These are phyloP conservation scores for Chondrilla cf. caribensis DNA, from an alignment of 37 sponge, comb jelly and placozoan species.

Conservation along the genomic window DNA sequence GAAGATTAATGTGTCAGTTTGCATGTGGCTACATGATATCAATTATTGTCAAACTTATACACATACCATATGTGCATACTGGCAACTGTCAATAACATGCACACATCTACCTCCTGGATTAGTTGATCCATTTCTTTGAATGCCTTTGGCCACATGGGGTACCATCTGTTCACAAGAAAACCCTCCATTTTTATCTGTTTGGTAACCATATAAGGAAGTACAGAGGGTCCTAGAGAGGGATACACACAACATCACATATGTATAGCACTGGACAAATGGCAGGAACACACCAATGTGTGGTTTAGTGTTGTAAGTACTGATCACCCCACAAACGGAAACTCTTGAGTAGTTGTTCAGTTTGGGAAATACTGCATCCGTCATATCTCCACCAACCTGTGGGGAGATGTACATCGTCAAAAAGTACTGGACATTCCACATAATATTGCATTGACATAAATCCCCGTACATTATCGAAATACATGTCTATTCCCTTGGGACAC, in stretches of 20 bases:
- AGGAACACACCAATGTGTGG: constrained; percentile 18
- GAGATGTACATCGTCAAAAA: no score
- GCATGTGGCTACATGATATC: no score
- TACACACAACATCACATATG: not conserved
- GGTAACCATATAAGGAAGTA: constrained; percentile 36
- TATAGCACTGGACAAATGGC: no score
- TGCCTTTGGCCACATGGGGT: constrained; percentile 45
- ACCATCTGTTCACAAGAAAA: constrained; percentile 53
- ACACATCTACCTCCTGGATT: constrained; percentile 88
- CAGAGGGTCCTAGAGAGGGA: not conserved
- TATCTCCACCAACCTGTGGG: constrained; percentile 89
- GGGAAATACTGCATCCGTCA: constrained; percentile 56
- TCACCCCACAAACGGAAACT: constrained; percentile 77
- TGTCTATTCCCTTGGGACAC: constrained; percentile 83
- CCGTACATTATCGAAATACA: constrained; percentile 92
- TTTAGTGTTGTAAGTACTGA: constrained; percentile 76
- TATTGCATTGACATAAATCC: not conserved
- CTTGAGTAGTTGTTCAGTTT: constrained; percentile 69
- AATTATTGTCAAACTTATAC: no score
- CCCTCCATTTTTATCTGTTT: constrained; percentile 74
- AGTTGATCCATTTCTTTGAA: constrained; percentile 55
- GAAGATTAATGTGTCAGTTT: no score
- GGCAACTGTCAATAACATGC: no score
- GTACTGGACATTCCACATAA: no score
- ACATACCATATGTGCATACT: no score